Base-by-base conservation (phyloP, 2,888 invertebrate genomes). In the Platycnemis pennipes region DNA sequence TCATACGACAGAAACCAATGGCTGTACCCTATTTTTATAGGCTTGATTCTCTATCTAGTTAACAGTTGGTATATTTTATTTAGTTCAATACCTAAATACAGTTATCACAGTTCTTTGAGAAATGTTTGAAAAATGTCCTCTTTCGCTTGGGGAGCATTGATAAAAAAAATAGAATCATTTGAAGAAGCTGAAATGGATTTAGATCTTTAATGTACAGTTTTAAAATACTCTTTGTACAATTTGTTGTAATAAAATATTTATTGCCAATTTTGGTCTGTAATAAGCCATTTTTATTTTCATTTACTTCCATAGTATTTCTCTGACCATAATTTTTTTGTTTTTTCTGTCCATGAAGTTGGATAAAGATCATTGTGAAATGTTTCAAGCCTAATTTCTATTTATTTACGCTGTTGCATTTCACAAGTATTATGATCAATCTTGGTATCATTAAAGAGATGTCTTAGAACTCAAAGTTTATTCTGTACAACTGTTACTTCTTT, bases 271-370 rank as follows among this genome's bases (percentile, higher is more conserved):
- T 94, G 89, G 94, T 94, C 88, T 94, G 88, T 94, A 77, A 94
- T 94, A 69, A 89, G 53, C 85, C 88, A 94, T 94, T 94, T 91
- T 94, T 95, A 94, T 95, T 94, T 94, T 89, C 94, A 94, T 94
- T 94, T 94, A 94, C 94, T 88, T 94, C 94, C 89, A 94, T 94
- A 53, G 88, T 85, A 77, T 94, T 94, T 94, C 94, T 88, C 42
- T 94, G 56, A 94, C 94, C 45, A 88, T 44, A 85, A 45, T 94
- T 77, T 94, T 63, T 88, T 69, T 88, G 77, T 94, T 63, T 56
- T 44, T 44, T 63, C 63, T 37, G 44, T 22, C 37, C 45, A 26
- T 22, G 37, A 77, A 77, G 77, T 37, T 11, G 16, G 13, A 77
- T 16, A 77, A 77, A 77, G 77, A 5, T 77, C 37, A 63, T 37